Evolutionary conservation across 1,140 invertebrate species (phyloP).

Genomic region (Aphis craccivora): DNA sequence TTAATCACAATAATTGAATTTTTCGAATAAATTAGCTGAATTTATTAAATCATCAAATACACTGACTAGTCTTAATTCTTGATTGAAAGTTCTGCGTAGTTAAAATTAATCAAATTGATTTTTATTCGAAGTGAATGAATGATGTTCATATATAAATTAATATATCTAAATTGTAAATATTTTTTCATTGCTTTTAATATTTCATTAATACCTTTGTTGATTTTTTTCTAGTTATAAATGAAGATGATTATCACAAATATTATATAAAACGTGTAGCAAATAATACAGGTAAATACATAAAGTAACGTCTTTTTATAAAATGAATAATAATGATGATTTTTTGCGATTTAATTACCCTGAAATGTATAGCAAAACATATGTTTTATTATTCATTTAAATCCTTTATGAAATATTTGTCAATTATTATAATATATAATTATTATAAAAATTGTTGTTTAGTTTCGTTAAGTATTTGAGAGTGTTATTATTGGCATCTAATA

Average conservation of each 20-base stretch:
- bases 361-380: too few species aligned
- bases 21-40: too few species aligned
- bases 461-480: neutral
- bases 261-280: neutral
- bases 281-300: neutral
- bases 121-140: neutral
- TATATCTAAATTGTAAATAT: neutral
- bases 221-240: neutral
- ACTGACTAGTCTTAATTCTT: neutral
- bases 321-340: too few species aligned
- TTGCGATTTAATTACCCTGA: too few species aligned
- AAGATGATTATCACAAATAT: neutral
- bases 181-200: neutral
- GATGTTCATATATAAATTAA: neutral
- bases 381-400: too few species aligned
- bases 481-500: neutral
- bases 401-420: too few species aligned
- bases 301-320: too few species aligned
- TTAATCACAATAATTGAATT: neutral
- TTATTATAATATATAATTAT: too few species aligned
- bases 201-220: neutral
- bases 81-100: neutral
- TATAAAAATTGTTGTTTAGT: neutral
- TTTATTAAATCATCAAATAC: too few species aligned
- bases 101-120: neutral